A percentile compares a stretch with the other conserved stretches of the same genome.
These are phyloP conservation scores for Serinus canaria DNA, from an alignment of 2,113 vertebrate species.

Conservation along the genomic window DNA sequence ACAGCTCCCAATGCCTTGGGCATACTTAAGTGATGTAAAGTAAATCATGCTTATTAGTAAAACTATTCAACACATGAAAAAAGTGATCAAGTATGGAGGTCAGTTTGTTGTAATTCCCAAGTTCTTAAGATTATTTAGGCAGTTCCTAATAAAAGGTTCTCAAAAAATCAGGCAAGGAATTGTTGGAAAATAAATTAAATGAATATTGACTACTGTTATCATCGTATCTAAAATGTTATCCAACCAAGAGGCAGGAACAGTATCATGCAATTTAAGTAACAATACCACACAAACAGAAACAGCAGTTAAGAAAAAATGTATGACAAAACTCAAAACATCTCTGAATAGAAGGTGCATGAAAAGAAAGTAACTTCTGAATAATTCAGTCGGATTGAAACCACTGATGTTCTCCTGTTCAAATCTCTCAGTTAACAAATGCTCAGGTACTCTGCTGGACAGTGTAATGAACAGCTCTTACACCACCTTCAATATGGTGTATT, in stretches of 20 bases:
- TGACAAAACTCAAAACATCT: background rate
- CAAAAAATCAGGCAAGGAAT: background rate
- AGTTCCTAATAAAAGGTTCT: background rate
- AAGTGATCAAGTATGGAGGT: background rate
- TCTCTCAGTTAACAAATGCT: background rate
- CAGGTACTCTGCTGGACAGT: background rate
- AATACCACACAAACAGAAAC: background rate
- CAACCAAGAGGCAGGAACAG: background rate
- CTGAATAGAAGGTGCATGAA: background rate
- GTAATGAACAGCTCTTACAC: background rate
- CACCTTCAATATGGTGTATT: background rate
- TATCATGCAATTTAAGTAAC: background rate
- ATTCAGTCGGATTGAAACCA: background rate
- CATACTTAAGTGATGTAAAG: background rate
- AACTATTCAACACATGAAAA: background rate
- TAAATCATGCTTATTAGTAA: background rate
- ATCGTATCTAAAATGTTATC: background rate
- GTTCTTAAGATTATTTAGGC: background rate
- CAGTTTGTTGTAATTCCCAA: background rate
- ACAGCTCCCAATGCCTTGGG: background rate
- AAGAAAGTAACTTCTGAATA: background rate
- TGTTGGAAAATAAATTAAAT: background rate
- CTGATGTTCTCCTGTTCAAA: background rate
- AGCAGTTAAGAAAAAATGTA: background rate
- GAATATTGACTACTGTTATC: background rate